Evolutionary conservation across 2,797 vertebrate species (phyloP), one percentile per base, ranked within the genome.

Genomic region (Ataeniobius toweri): DNA sequence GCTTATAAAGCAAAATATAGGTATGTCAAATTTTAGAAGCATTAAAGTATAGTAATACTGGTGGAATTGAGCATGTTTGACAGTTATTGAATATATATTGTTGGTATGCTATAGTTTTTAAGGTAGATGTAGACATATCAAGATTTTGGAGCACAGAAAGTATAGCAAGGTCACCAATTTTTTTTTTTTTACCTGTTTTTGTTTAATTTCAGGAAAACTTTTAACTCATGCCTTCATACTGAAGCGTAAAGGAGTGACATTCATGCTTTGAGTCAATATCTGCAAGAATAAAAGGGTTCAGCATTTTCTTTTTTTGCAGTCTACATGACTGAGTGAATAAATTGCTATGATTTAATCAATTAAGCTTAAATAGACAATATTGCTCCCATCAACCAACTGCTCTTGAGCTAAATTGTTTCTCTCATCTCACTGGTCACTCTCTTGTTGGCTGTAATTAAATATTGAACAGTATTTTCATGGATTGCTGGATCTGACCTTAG

Each of bases 391-490:
- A 59, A 75, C 56, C 61, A 82, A 18, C 77, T 79, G 73, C 46
- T 74, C 73, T 85, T 58, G 71, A 77, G 76, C 63, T 83, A 61
- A 89, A 85, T 80, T 65, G 77, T 76, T 87, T 80, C 78, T 75
- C 74, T 71, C 53, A 71, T 85, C 79, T 90, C 79, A 63, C 71
- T 79, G 86, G 86, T 85, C 86, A 87, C 82, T 84, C 79, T 81
- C 76, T 78, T 24, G 67, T 78, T 77, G 74, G 75, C 67, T 73
- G 73, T 86, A 89, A 90, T 91, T 88, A 93, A 90, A 87, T 89
- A 88, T 85, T 90, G 87, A 90, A 78, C 83, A 86, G 74, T 56
- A 81, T 88, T 91, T 89, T 86, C 85, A 86, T 79, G 86, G 89
- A 84, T 83, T 87, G 73, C 55, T 86, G 73, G 73, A 86, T 44